Base-by-base conservation (phyloP, 2,888 invertebrate genomes). In the Agrypnus murinus region DNA sequence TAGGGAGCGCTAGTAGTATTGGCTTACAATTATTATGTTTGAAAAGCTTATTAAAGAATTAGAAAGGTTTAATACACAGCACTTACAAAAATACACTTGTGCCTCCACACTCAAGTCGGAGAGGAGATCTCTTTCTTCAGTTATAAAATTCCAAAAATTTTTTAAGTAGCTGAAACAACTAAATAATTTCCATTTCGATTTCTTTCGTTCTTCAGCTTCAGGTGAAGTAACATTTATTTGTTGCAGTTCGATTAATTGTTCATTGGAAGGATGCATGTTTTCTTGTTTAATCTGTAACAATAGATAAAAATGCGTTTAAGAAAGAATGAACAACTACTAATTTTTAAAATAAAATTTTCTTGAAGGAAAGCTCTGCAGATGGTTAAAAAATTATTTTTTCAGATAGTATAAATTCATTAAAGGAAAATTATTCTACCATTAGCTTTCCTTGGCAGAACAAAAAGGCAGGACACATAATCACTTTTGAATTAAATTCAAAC, bases 11-110 rank as follows among this genome's bases (percentile, higher is more conserved):
- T 5, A 25, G 5, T 2, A 3, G 25, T 25, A 5, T 25, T 25
- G 25, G n/a, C n/a, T n/a, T n/a, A n/a, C n/a, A n/a, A n/a, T n/a
- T n/a, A n/a, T n/a, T n/a, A n/a, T n/a, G n/a, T n/a, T n/a, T n/a
- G n/a, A n/a, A n/a, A n/a, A n/a, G n/a, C n/a, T 25, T 25, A 25
- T 3, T 25, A 25, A 25, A 25, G 5, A 25, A 2, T 25, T 25
- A 5, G 3, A 25, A 25, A 25, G 25, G 25, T 25, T n/a, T 25
- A 25, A 25, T 5, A 25, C 25, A 25, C 25, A 3, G 25, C 25
- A 65, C 65, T 65, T 31, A 65, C 65, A 65, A 12, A 36, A 65
- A 65, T 65, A 65, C 32, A 17, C 6, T 5, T 45, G 14, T 1
- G 65, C 38, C 15, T 55, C 65, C n/a, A 5, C 10, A 43, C 34